Conservation (phyloP, 2,113 vertebrate species). For the Hyaena hyaena region DNA sequence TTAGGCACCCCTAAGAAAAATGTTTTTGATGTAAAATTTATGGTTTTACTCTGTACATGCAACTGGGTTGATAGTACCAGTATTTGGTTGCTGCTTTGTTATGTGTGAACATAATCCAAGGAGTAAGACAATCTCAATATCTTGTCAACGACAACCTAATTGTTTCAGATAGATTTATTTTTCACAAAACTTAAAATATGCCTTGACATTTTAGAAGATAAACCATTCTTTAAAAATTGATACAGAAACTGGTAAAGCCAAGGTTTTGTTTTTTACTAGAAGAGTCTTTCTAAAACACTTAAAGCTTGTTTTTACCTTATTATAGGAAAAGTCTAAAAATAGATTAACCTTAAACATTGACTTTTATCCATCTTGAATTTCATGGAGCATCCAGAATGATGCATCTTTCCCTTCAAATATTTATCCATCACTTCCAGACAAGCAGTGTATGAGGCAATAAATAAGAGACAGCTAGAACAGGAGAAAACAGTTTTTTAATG, state of each 20-base stretch:
- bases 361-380: slow-evolving; percentile 67
- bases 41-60: not conserved
- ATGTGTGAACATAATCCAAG: not conserved
- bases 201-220: not conserved
- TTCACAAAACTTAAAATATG: not conserved
- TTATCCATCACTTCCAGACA: slow-evolving; percentile 81
- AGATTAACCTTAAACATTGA: slow-evolving; percentile 52
- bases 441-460: slow-evolving; percentile 81
- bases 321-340: slow-evolving; percentile 61
- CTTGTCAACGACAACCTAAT: not conserved
- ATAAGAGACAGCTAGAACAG: slow-evolving; percentile 78
- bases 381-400: slow-evolving; percentile 69
- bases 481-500: slow-evolving; percentile 78
- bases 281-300: not conserved
- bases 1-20: not conserved
- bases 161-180: not conserved
- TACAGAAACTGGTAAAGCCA: not conserved
- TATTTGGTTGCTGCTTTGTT: not conserved
- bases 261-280: not conserved
- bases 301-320: slow-evolving; percentile 56
- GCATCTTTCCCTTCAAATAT: slow-evolving; percentile 83
- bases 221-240: slow-evolving; percentile 13
- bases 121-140: slow-evolving; percentile 14
- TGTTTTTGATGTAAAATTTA: not conserved
- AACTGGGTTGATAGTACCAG: not conserved